phyloP scores from a whole-genome alignment of 2,113 vertebrate species.

The Corydoras maculifer region DNA sequence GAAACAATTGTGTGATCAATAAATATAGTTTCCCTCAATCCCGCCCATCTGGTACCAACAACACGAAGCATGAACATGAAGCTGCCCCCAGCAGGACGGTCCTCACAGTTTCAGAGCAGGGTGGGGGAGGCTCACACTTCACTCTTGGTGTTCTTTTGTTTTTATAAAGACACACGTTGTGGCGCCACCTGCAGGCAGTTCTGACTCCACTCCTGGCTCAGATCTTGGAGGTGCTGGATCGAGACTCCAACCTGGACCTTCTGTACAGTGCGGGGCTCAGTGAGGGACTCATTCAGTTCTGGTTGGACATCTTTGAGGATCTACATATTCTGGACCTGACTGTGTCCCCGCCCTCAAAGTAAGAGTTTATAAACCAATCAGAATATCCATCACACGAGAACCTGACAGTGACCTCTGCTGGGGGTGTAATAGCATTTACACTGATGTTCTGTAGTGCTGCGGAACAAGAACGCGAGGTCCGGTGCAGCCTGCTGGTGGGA shows the following conservation, averaged over 20 bases:
- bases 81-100: no score
- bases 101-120: no score
- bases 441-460: constrained; percentile 39
- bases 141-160: neutral
- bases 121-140: neutral
- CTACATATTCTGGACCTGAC: constrained; percentile 49
- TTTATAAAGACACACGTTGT: constrained; percentile 60
- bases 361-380: neutral
- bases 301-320: constrained; percentile 64
- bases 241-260: constrained; percentile 58
- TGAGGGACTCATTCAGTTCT: constrained; percentile 49
- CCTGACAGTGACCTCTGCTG: no score
- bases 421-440: no score
- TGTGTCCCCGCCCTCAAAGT: constrained; percentile 47
- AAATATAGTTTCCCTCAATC: no score
- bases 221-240: constrained; percentile 61
- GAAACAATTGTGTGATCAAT: no score
- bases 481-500: constrained; percentile 50
- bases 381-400: neutral
- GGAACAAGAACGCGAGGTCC: constrained; percentile 56
- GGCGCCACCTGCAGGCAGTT: constrained; percentile 60
- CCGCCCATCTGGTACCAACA: no score
- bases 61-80: no score
- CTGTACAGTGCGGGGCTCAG: constrained; percentile 44
- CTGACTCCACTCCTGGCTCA: constrained; percentile 56